Base-by-base conservation (phyloP, 2,888 invertebrate species). In the Apoda limacodes region DNA sequence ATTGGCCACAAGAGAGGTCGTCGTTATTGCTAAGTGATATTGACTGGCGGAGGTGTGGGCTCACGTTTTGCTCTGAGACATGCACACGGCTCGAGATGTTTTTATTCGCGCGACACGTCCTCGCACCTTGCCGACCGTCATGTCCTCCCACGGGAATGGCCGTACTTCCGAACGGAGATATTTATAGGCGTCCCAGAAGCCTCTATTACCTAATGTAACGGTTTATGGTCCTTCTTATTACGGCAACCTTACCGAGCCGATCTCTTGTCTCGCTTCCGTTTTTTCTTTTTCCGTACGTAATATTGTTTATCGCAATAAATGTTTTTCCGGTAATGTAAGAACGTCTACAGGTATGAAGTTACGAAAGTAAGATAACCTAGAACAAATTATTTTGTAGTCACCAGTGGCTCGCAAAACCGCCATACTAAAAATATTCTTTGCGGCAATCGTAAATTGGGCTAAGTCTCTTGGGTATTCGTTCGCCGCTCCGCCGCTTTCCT, bases 161-260 rank as follows among this genome's bases (percentile, higher is more conserved):
- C 76, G 70, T 72, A 80, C 76, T 76, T 76, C 64, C 76, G 64
- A 76, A 75, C 69, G 67, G 67, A 71, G 70, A 80, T 80, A 80
- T 80, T 80, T 80, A 80, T 78, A 70, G 76, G 74, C 67, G 71
- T 64, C 71, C 72, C 72, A 72, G 72, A 74, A 76, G 74, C 76
- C 70, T 70, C 75, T 70, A 67, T 74, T 76, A 76, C 76, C 76
- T 78, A 76, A 78, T 76, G 76, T 75, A 66, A 76, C 78, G 60
- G 76, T 80, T 80, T 80, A 80, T 75, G 78, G 72, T 72, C 52
- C 65, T 70, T 74, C 78, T 78, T 78, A 78, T 80, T 80, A 76
- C 76, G 71, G 67, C 62, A 60, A 59, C 64, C 60, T 57, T 58
- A 55, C 60, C 57, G 56, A 7, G n/a, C n/a, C n/a, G n/a, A n/a